phyloP scores from a whole-genome alignment of 2,113 vertebrate species.

The Ptychochromis oligacanthus region DNA sequence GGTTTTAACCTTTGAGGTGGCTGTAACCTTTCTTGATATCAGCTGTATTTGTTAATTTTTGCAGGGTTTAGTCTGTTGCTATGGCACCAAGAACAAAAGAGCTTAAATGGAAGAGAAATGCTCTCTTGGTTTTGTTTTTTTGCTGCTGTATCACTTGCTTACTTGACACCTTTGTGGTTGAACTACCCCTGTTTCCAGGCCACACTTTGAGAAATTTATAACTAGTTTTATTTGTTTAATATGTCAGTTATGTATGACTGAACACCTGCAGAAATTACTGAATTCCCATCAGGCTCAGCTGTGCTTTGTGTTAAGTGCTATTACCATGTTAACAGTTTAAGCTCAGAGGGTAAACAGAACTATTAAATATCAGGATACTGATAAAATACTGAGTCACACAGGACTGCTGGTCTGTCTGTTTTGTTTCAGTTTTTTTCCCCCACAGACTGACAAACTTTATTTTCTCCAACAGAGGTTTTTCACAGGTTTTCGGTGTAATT shows the following conservation, averaged over 20 bases:
- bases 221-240: background rate
- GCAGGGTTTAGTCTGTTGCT: background rate
- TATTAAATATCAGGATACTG: background rate
- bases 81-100: background rate
- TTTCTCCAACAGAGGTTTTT: background rate
- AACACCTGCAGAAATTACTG: background rate
- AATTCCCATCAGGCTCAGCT: background rate
- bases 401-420: background rate
- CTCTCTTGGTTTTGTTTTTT: no score
- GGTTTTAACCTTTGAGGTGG: no score
- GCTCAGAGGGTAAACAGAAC: background rate
- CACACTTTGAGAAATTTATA: background rate
- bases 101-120: no score
- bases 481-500: background rate
- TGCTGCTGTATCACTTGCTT: no score
- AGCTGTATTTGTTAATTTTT: background rate
- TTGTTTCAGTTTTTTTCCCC: no score
- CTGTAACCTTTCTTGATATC: background rate
- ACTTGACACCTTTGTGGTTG: background rate
- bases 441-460: background rate
- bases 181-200: background rate
- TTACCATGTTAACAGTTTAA: background rate
- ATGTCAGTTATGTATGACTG: background rate
- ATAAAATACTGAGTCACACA: no score
- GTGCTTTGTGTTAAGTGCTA: background rate